These are phyloP conservation scores for Goniozus legneri DNA, from an alignment of 1,140 invertebrate genomes.

Conservation along the genomic window DNA sequence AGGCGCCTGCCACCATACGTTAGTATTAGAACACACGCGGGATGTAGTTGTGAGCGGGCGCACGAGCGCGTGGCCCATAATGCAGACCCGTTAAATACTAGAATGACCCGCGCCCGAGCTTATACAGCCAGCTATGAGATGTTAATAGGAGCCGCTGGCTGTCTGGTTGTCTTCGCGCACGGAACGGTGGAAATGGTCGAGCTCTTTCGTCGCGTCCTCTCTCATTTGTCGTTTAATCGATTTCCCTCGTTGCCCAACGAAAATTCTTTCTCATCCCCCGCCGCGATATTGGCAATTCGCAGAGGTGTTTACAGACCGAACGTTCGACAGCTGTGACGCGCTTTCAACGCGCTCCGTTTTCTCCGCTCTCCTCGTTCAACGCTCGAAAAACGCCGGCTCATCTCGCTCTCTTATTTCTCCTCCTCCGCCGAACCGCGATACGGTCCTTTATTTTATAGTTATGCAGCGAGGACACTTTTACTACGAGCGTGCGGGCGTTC, in stretches of 20 bases:
- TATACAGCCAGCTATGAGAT: constrained; percentile 22
- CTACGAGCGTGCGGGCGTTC: constrained; percentile 27
- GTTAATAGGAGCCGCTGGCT: no score
- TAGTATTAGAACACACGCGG: constrained; percentile 6
- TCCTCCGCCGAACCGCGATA: constrained; percentile 5
- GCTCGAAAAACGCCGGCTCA: constrained; percentile 4
- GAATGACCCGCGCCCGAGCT: constrained; percentile 18
- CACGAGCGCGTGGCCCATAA: constrained; percentile 12
- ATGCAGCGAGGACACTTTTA: constrained; percentile 46
- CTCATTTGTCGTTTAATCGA: no score
- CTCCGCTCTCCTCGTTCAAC: constrained; percentile 9
- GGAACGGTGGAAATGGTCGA: no score
- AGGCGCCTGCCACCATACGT: background rate
- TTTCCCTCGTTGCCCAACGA: no score
- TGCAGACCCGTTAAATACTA: constrained; percentile 28
- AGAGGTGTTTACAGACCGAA: no score
- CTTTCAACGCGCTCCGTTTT: constrained; percentile 11
- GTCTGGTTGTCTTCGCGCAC: no score
- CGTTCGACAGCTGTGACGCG: no score
- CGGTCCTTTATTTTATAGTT: constrained; percentile 44
- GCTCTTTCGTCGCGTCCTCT: no score
- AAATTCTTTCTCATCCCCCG: no score
- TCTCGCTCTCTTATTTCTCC: constrained; percentile 4
- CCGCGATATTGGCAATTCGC: no score
- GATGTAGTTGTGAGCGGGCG: constrained; percentile 7